Percentiles rank a stretch among this genome's conserved stretches.
Evolutionary conservation across 2,888 invertebrate species (phyloP).

Genomic region (Drosophila multiciliata): DNA sequence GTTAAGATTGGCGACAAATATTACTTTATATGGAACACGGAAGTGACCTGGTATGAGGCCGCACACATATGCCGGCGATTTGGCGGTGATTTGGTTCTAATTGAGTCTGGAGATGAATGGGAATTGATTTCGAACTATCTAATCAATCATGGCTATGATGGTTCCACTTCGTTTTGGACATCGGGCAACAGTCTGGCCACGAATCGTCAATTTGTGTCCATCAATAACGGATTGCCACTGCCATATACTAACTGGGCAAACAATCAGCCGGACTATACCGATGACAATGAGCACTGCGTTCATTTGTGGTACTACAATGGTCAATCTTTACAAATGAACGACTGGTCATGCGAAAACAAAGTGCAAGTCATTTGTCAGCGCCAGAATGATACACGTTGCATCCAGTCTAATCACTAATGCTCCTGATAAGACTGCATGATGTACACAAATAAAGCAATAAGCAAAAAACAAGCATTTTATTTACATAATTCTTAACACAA

Average conservation of each 20-base stretch:
- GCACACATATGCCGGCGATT: slow-evolving; percentile 23
- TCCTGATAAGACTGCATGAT: neutral
- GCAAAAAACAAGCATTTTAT: neutral
- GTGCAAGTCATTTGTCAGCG: slow-evolving; percentile 6
- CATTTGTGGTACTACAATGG: neutral
- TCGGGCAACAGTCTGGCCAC: slow-evolving; percentile 24
- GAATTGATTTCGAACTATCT: slow-evolving; percentile 6
- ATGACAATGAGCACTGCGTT: slow-evolving; percentile 24
- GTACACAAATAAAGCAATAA: neutral
- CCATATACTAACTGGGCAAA: neutral
- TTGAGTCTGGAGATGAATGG: slow-evolving; percentile 30
- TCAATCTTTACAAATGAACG: slow-evolving; percentile 25
- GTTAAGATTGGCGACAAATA: slow-evolving; percentile 1
- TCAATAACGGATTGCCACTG: slow-evolving; percentile 20
- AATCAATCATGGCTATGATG: neutral
- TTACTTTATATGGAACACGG: slow-evolving; percentile 10
- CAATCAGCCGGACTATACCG: slow-evolving; percentile 24
- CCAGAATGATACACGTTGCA: neutral
- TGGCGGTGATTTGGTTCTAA: slow-evolving; percentile 27
- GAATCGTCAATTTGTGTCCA: neutral
- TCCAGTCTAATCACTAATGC: neutral
- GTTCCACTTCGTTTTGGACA: slow-evolving; percentile 20
- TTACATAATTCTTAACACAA: neutral
- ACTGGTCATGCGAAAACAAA: slow-evolving; percentile 4
- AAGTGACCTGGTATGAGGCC: slow-evolving; percentile 19